Percentiles rank a stretch among this genome's conserved stretches.
Conservation (phyloP, 2,888 invertebrate genomes). For the Agrotis ipsilon region DNA sequence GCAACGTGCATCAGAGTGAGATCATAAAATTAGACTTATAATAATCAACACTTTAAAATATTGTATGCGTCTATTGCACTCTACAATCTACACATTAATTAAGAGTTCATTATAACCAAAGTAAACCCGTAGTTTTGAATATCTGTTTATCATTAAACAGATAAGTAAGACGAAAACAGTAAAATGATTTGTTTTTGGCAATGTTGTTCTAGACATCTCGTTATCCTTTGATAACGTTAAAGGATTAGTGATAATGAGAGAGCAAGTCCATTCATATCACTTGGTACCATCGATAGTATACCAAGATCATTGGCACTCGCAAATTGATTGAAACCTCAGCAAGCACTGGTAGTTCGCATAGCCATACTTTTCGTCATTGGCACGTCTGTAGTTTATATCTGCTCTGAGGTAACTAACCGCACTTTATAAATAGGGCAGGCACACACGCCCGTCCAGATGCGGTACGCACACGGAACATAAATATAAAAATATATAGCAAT, state of each 20-base stretch:
- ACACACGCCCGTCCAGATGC: conserved; percentile 79
- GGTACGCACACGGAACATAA: conserved; percentile 75
- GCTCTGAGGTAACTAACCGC: conserved; percentile 79
- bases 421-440: conserved; percentile 84
- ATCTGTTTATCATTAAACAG: not conserved
- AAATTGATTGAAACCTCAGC: conserved; percentile 51
- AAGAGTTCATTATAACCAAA: not conserved
- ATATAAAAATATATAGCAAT: conserved; percentile 79
- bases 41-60: not conserved
- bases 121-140: not conserved
- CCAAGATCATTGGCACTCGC: conserved; percentile 65
- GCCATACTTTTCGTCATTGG: conserved; percentile 63
- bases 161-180: not conserved
- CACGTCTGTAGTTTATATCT: conserved; percentile 69
- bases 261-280: conserved; percentile 51
- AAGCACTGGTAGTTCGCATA: conserved; percentile 46
- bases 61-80: not conserved
- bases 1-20: not conserved
- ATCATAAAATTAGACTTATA: not conserved
- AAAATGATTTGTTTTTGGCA: not conserved
- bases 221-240: not conserved
- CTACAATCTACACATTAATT: not conserved
- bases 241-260: not conserved
- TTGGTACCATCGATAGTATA: conserved; percentile 46
- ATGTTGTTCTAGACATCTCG: not conserved